Base-by-base conservation (phyloP, 2,797 vertebrate genomes). In the Staurois parvus region DNA sequence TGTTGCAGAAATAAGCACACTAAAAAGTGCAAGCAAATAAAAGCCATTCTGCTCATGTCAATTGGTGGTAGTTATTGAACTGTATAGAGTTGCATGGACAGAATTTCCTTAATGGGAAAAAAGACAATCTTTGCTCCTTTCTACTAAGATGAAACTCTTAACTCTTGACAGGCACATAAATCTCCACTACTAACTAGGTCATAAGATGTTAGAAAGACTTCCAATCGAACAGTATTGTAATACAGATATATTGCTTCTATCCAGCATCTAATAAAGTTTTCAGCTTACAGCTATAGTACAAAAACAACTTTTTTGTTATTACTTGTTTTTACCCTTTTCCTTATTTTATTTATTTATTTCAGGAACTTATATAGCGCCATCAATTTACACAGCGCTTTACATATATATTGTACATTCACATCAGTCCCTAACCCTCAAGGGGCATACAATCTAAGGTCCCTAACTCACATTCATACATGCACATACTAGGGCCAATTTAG, bases 131-230 rank as follows among this genome's bases (percentile, higher is more conserved):
- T 87, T 72, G 73, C 66, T 84, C 76, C 81, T 84, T 77, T 87
- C 78, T 83, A 90, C 32, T 68, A 73, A 89, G 72, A 89, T 83
- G 84, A 88, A 87, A 91, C 77, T 87, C 78, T 87, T 88, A 84
- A 84, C 40, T 88, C 72, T 52, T 87, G 89, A 89, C 76, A 85
- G 84, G 76, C 84, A 89, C 78, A 91, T 82, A 90, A 90, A 89
- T 91, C 85, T 91, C 89, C 69, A 81, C 56, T 81, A 72, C 74
- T 88, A 91, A 91, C 77, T 88, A 90, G 84, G 85, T 90, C 88
- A 90, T 77, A 89, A 85, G 70, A 84, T 85, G n/a, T 72, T 88
- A 91, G 89, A 77, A 88, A 90, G 89, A 72, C 67, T 86, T 90
- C 64, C 86, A 87, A 75, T 84, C 87, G 88, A 87, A 88, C 87